A percentile compares a stretch with the other conserved stretches of the same genome.
phyloP scores from a whole-genome alignment of 2,797 vertebrate species.

The Sternotherus odoratus region DNA sequence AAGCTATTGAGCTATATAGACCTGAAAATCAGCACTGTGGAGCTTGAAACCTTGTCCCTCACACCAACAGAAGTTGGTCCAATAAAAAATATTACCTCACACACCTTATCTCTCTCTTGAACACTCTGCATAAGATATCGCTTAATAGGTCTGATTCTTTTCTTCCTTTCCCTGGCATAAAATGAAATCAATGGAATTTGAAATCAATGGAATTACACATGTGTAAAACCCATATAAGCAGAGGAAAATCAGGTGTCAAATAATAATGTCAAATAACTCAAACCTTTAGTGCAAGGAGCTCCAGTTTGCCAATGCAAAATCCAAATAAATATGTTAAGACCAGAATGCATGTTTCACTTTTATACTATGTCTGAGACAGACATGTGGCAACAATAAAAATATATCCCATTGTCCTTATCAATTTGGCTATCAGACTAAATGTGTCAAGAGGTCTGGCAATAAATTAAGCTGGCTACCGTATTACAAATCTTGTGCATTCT shows the following conservation, averaged over 20 bases:
- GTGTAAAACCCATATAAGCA: background rate
- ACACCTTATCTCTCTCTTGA: background rate
- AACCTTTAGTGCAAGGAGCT: background rate
- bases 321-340: background rate
- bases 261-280: background rate
- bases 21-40: background rate
- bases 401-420: background rate
- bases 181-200: background rate
- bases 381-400: background rate
- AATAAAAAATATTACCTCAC: background rate
- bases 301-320: background rate
- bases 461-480: background rate
- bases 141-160: background rate
- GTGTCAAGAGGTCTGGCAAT: background rate
- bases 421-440: background rate
- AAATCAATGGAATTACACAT: background rate
- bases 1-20: background rate
- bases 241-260: background rate
- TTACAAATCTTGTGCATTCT: background rate
- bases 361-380: background rate
- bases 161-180: background rate
- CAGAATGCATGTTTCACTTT: background rate
- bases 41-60: background rate
- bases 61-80: background rate
- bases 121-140: background rate